Evolutionary conservation across 2,888 invertebrate species (phyloP).

Genomic region (Spisula solida): DNA sequence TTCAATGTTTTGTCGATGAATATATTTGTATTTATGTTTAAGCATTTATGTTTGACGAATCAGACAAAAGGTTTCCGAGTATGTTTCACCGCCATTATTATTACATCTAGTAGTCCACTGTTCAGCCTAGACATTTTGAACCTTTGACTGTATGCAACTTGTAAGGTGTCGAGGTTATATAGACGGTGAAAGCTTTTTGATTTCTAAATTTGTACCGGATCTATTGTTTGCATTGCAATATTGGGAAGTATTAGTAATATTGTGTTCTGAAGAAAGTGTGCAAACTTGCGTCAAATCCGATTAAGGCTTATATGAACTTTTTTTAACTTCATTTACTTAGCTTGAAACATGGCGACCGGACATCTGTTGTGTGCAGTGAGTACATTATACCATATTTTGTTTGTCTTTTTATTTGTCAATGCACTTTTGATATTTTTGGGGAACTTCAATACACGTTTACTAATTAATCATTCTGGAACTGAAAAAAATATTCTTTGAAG

Average conservation of each 20-base stretch:
- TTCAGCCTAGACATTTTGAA: too few relatives aligned
- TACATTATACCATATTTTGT: not conserved
- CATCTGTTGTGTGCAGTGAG: not conserved
- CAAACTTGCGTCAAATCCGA: constrained; percentile 9
- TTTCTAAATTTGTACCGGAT: not conserved
- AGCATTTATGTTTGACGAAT: not conserved
- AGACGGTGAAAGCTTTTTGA: not conserved
- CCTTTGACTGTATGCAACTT: too few relatives aligned
- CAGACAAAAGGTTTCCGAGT: too few relatives aligned
- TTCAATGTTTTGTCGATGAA: not conserved
- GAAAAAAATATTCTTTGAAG: too few relatives aligned
- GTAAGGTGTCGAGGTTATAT: not conserved
- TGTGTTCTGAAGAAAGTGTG: not conserved
- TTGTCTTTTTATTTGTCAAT: not conserved
- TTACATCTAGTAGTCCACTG: too few relatives aligned
- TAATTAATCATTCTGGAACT: too few relatives aligned
- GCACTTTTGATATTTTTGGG: too few relatives aligned
- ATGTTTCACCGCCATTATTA: too few relatives aligned
- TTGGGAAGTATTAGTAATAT: not conserved
- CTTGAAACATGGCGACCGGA: constrained; percentile 1
- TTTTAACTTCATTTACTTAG: not conserved
- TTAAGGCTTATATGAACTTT: not conserved
- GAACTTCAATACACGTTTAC: too few relatives aligned
- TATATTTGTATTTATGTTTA: not conserved
- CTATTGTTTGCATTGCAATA: not conserved